Percentiles rank a stretch among this genome's conserved stretches.
Conservation (phyloP, 2,113 vertebrate genomes). For the Leucoraja erinaceus region DNA sequence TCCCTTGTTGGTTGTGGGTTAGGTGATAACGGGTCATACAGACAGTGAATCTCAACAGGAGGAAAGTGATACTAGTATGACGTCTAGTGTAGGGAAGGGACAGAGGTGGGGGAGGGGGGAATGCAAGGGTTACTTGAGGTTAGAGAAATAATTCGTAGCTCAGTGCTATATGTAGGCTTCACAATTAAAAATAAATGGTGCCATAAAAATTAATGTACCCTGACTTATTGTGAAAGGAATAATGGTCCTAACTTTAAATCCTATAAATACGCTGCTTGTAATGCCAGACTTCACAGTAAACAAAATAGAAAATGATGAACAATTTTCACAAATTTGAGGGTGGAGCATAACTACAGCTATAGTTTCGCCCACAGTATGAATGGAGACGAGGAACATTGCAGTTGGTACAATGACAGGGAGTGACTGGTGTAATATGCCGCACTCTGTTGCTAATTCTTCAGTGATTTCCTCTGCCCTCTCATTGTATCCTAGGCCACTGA, state of each 20-base stretch:
- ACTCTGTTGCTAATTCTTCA: not conserved
- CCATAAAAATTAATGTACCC: not conserved
- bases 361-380: no score
- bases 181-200: not conserved
- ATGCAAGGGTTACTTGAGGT: no score
- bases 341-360: not conserved
- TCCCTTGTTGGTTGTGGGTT: no score
- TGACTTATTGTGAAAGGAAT: not conserved
- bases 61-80: no score
- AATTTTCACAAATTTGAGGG: not conserved
- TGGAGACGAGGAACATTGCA: not conserved
- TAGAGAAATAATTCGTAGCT: not conserved
- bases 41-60: no score
- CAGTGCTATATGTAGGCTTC: not conserved
- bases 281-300: not conserved
- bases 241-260: conserved; percentile 3
- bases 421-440: not conserved
- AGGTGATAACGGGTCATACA: no score
- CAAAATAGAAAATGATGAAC: not conserved
- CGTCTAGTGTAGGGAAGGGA: no score
- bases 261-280: not conserved
- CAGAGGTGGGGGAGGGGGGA: no score
- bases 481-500: not conserved
- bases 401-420: not conserved
- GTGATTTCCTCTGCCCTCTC: not conserved